phyloP scores from a whole-genome alignment of 2,113 vertebrate genomes.

The Mugil cephalus region DNA sequence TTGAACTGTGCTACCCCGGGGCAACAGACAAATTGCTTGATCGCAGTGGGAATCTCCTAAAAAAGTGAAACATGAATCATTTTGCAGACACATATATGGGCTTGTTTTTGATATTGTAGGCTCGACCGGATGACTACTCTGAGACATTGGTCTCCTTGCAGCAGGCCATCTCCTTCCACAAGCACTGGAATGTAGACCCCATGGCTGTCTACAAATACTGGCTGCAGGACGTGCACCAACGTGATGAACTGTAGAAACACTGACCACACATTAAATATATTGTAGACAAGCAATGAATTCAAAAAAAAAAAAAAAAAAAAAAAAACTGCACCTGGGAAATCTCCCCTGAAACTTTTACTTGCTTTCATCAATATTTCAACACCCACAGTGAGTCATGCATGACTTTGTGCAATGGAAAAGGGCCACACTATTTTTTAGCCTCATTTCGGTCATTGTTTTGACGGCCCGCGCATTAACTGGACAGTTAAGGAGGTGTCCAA shows the following conservation, averaged over 20 bases:
- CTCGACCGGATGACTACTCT: constrained; percentile 91
- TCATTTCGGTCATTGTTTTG: no score
- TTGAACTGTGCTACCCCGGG: not conserved
- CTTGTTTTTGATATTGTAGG: constrained; percentile 79
- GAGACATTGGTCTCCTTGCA: constrained; percentile 85
- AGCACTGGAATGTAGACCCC: constrained; percentile 94
- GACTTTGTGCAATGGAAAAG: no score
- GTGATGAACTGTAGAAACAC: constrained; percentile 66
- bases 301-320: no score
- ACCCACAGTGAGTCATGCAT: no score
- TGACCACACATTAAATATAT: not conserved
- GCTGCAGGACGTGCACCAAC: constrained; percentile 79
- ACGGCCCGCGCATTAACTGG: no score
- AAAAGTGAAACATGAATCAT: constrained; percentile 5
- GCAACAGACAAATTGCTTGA: not conserved
- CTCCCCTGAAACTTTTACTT: not conserved
- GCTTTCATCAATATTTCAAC: no score
- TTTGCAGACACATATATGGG: not conserved
- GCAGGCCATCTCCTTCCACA: constrained; percentile 93
- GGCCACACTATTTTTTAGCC: no score
- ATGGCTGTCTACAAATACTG: constrained; percentile 87
- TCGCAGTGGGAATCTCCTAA: not conserved
- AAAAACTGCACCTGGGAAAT: no score
- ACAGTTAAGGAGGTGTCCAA: no score
- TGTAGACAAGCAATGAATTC: not conserved